Base-by-base conservation (phyloP, 2,888 invertebrate species). In the Agrotis clavis region DNA sequence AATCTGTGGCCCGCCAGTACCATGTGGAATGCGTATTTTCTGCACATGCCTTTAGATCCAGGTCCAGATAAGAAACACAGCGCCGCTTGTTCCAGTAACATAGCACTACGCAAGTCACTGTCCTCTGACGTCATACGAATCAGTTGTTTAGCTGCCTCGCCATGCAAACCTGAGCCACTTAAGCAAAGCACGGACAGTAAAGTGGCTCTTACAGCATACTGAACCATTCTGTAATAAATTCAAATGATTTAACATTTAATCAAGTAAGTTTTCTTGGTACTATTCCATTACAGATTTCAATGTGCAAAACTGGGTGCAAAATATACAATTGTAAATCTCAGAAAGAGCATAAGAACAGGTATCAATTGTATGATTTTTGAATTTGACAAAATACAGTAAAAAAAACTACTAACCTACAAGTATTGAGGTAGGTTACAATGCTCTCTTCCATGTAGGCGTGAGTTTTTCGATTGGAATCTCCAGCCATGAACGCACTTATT, bases 41-140 rank as follows among this genome's bases (percentile, higher is more conserved):
- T 97, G 83, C 98, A 97, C 98, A 99, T 98, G 67, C 97, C 97
- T 45, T 97, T 97, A 82, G 97, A 96, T 19, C 97, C 96, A 0
- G 95, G 94, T 1, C 94, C 94, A 4, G 93, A 96, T 51, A 99
- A 96, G 91, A 99, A 99, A 91, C 99, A 99, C 89, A 99, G 98
- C 0, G 99, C 98, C 0, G 99, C 99, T 83, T 99, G 99, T 92
- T 99, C 99, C 63, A 99, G 96, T 68, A 99, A 95, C 89, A 99
- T 96, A 11, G 99, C 99, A 83, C 99, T 99, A 70, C 99, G 97
- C 69, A 99, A 96, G 94, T 99, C 99, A n/a, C 99, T 99, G 92
- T 99, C 99, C 95, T 99, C 99, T 85, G 98, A 98, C 14, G 99
- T 99, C 98, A 99, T 98, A 76, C 99, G 97, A 86, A 99, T 99